Conservation (phyloP, 2,113 vertebrate genomes). For the Labeo rohita region DNA sequence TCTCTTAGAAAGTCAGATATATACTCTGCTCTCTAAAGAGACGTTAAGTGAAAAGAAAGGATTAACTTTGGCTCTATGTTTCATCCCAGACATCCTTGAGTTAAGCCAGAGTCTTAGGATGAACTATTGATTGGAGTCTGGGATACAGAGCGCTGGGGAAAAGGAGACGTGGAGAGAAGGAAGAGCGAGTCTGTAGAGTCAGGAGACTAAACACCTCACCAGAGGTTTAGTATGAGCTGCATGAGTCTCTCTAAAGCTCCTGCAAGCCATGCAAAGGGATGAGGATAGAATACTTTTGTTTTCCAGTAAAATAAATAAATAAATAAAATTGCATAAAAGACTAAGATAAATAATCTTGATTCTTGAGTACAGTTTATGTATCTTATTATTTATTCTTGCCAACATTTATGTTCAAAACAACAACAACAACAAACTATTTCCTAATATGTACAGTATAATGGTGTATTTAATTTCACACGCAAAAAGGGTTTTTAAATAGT, state of each 20-base stretch:
- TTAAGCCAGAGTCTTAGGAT: constrained; percentile 52
- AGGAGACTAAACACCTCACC: background rate
- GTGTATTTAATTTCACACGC: background rate
- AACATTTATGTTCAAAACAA: background rate
- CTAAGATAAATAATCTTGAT: background rate
- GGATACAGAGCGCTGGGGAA: background rate
- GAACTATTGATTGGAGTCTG: constrained; percentile 63
- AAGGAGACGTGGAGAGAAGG: no score
- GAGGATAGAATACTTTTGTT: background rate
- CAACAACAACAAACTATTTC: background rate
- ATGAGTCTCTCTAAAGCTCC: background rate
- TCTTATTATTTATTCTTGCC: background rate
- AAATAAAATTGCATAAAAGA: background rate
- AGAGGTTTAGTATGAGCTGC: constrained; percentile 9
- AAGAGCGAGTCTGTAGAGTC: background rate
- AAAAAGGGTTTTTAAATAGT: background rate
- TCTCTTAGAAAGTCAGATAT: constrained; percentile 24
- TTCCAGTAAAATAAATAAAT: background rate
- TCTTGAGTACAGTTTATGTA: background rate
- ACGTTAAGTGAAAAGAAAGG: constrained; percentile 51
- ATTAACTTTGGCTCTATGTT: constrained; percentile 58
- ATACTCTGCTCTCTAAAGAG: background rate
- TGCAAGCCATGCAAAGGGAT: background rate
- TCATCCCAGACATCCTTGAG: constrained; percentile 58
- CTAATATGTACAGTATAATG: background rate